A percentile compares a stretch with the other conserved stretches of the same genome.
These are phyloP conservation scores for Rousettus madagascariensis DNA, from an alignment of 2,797 vertebrate genomes.

Conservation along the genomic window DNA sequence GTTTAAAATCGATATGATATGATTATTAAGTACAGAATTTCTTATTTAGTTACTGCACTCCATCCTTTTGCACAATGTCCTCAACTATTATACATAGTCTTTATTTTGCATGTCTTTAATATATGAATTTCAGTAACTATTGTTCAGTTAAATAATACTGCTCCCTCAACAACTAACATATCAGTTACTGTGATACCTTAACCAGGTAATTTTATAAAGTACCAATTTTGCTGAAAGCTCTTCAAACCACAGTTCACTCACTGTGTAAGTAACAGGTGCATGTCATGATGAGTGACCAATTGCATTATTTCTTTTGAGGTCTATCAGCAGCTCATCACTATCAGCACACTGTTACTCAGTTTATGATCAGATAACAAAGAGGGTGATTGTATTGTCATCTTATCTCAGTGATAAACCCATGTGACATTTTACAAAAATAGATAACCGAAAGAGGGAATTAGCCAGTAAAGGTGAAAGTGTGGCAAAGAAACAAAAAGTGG, in stretches of 20 bases:
- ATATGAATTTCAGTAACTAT: neutral
- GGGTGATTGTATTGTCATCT: neutral
- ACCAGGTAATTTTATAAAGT: neutral
- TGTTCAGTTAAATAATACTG: conserved; percentile 16
- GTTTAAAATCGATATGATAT: neutral
- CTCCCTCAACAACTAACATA: neutral
- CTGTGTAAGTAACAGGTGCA: neutral
- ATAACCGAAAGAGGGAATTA: neutral
- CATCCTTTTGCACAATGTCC: conserved; percentile 19
- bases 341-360: neutral
- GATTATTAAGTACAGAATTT: conserved; percentile 6
- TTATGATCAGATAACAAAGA: neutral
- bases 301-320: conserved; percentile 3
- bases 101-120: neutral
- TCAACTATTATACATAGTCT: neutral
- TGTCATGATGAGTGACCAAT: neutral
- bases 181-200: neutral
- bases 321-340: neutral
- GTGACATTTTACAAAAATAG: conserved; percentile 6
- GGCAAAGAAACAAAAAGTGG: neutral
- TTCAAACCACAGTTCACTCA: neutral
- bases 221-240: neutral
- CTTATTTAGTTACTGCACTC: neutral
- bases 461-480: conserved; percentile 3
- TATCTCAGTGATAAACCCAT: neutral